Evolutionary conservation across 2,888 invertebrate genomes (phyloP), one percentile per base, ranked within the genome.

Genomic region (Cybosia mesomella): DNA sequence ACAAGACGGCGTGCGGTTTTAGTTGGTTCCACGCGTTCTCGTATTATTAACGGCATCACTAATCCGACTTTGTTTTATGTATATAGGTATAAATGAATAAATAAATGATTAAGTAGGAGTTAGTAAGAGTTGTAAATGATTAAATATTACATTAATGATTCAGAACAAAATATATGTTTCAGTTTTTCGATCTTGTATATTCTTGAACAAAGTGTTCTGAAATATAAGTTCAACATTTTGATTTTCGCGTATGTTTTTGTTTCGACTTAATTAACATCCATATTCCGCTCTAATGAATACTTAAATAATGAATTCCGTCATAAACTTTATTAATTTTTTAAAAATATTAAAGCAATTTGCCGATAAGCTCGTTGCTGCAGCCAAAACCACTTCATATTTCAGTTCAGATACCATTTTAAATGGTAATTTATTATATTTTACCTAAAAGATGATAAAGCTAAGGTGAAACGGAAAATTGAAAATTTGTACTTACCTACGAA

Each of bases 241-340:
- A 34, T 13, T 22, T 4, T 36, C 34, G 21, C 21, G 13, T 58
- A 34, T 36, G 34, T 58, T 58, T 58, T 58, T 36, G 34, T 13
- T 36, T 21, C 18, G 34, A 36, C 21, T 34, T 36, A 58, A 58
- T 36, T 36, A 28, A n/a, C 34, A 61, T 62, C 59, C 68, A 64
- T 60, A 64, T 65, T 43, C 9, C 3, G 5, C 24, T 34, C 2
- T 36, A 36, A 60, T 73, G 62, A 78, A 75, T 36, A 36, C 21
- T 21, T 61, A 72, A 55, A 77, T 74, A 49, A 49, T 49, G 62
- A 72, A 72, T 73, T 70, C 71, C 67, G 57, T 58, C 60, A 66
- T 59, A 68, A 64, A 70, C 70, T 66, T 65, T 62, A 65, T 67
- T 78, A 71, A 69, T 67, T 68, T 53, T 22, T 71, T 60, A n/a